Conservation (phyloP, 1,140 invertebrate genomes). For the Magallana angulata region DNA sequence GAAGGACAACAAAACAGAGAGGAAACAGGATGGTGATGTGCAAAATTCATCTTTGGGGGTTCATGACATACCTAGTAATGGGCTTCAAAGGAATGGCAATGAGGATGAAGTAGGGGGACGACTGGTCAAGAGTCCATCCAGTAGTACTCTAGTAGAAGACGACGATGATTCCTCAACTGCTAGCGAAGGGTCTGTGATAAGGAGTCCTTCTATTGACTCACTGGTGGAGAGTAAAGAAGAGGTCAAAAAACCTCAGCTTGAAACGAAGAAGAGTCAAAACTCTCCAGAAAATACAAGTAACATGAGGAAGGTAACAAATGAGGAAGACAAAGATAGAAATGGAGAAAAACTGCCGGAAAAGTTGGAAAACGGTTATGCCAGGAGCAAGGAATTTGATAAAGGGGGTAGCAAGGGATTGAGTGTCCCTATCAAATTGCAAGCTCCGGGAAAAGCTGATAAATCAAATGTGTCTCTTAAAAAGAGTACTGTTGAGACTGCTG, state of each 20-base stretch:
- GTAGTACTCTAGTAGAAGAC: neutral
- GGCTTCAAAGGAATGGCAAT: neutral
- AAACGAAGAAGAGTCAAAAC: no score
- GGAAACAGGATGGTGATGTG: no score
- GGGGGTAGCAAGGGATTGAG: neutral
- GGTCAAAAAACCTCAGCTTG: no score
- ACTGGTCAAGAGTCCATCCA: neutral
- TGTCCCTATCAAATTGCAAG: no score
- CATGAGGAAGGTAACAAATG: neutral
- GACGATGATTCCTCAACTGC: neutral
- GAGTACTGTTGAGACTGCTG: neutral
- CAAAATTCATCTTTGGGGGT: no score
- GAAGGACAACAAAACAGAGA: neutral
- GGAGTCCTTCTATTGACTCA: neutral
- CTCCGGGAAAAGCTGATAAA: no score
- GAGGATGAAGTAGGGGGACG: neutral
- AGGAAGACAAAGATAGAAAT: neutral
- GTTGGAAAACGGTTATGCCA: neutral
- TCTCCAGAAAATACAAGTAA: no score
- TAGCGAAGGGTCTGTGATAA: neutral
- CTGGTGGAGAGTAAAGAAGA: neutral
- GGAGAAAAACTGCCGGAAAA: no score
- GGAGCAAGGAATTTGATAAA: neutral
- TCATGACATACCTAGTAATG: neutral
- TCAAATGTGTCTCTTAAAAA: neutral